Conservation (phyloP, 2,888 invertebrate species). For the Aquatica leii region DNA sequence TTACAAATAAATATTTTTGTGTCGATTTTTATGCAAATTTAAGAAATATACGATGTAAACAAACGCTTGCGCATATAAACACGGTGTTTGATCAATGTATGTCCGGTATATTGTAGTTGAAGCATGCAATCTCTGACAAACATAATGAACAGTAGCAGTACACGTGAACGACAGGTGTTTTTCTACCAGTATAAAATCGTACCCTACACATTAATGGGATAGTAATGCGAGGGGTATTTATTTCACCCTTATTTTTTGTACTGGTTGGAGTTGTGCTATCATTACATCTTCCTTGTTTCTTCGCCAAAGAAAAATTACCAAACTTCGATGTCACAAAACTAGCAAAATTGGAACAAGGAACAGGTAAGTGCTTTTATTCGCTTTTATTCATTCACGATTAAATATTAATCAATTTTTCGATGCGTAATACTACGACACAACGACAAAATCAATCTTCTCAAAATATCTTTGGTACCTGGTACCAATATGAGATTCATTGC, state of each 20-base stretch:
- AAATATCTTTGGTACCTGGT: slow-evolving; percentile 21
- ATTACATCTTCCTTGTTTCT: slow-evolving; percentile 15
- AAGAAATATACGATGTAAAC: slow-evolving; percentile 15
- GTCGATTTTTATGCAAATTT: not conserved
- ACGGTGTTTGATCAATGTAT: slow-evolving; percentile 55
- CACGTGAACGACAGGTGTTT: slow-evolving; percentile 38
- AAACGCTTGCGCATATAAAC: slow-evolving; percentile 50
- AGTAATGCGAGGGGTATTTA: slow-evolving; percentile 38
- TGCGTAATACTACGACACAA: not conserved
- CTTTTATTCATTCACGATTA: not conserved
- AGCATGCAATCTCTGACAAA: slow-evolving; percentile 39
- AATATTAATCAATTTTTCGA: not conserved
- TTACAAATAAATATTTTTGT: too few relatives aligned
- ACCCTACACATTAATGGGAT: slow-evolving; percentile 28
- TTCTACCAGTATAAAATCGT: slow-evolving; percentile 19
- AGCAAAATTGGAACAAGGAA: slow-evolving; percentile 48
- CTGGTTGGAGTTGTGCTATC: slow-evolving; percentile 19
- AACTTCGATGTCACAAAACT: slow-evolving; percentile 47
- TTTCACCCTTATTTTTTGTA: slow-evolving; percentile 22
- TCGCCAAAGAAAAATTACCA: slow-evolving; percentile 41
- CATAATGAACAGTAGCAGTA: slow-evolving; percentile 21
- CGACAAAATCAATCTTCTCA: not conserved
- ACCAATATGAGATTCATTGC: slow-evolving; percentile 23
- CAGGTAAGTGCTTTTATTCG: slow-evolving; percentile 40
- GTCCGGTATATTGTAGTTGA: slow-evolving; percentile 30